A percentile compares a stretch with the other conserved stretches of the same genome.
phyloP scores from a whole-genome alignment of 2,888 invertebrate genomes.

The Caenorhabditis panamensis region DNA sequence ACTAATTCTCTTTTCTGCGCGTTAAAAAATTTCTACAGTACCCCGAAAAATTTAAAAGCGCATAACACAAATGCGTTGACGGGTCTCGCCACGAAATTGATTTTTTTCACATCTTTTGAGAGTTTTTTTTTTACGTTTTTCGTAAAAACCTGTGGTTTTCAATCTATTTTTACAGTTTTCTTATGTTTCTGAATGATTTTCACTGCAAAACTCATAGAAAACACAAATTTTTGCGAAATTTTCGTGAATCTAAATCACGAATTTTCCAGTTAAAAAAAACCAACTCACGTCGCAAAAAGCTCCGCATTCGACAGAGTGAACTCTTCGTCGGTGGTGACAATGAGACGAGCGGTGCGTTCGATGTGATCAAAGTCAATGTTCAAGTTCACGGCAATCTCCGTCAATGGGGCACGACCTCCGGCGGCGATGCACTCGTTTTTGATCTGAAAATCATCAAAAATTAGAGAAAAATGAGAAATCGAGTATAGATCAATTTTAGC shows the following conservation, averaged over 20 bases:
- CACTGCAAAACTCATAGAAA: background rate
- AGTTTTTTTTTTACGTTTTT: no score
- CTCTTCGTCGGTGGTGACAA: slow-evolving; percentile 85
- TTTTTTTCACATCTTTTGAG: no score
- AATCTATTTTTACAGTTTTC: no score
- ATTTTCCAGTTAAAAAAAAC: slow-evolving; percentile 1
- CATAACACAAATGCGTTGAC: no score
- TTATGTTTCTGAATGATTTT: no score
- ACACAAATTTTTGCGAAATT: background rate
- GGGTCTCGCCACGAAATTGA: no score
- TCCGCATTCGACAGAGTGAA: slow-evolving; percentile 91
- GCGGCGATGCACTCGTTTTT: slow-evolving; percentile 77
- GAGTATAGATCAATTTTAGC: no score
- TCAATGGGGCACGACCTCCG: slow-evolving; percentile 90
- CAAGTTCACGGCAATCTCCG: slow-evolving; percentile 90
- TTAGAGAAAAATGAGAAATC: slow-evolving; percentile 5
- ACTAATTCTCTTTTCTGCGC: no score
- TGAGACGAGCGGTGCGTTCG: slow-evolving; percentile 86
- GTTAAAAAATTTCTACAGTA: no score
- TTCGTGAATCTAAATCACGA: background rate
- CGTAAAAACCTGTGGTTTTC: no score
- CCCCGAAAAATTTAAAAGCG: no score
- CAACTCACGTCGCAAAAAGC: slow-evolving; percentile 86
- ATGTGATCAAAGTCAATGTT: slow-evolving; percentile 92
- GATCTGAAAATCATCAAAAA: slow-evolving; percentile 68